Percentiles rank a stretch among this genome's conserved stretches.
These are phyloP conservation scores for Alethe castanea DNA, from an alignment of 2,113 vertebrate genomes.

Conservation along the genomic window DNA sequence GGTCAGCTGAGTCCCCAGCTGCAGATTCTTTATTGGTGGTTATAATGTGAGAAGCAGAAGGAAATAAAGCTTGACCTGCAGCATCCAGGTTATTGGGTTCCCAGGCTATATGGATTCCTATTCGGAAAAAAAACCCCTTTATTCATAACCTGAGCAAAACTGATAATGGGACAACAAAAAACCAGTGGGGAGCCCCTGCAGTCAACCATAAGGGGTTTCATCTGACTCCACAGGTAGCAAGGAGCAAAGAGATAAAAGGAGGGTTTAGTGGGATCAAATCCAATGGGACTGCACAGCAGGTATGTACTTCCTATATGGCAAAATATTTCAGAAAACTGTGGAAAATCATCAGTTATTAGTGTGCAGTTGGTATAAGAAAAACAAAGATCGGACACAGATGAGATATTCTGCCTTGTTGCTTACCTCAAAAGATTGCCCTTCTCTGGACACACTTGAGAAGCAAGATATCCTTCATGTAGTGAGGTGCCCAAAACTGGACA, in stretches of 20 bases:
- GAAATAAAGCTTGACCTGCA: conserved; percentile 33
- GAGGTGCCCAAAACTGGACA: not conserved
- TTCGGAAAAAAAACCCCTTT: conserved; percentile 27
- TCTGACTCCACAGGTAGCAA: not conserved
- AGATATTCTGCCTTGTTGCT: not conserved
- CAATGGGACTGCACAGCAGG: not conserved
- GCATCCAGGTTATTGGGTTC: not conserved
- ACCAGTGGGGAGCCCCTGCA: not conserved
- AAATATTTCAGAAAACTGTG: not conserved
- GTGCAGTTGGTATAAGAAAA: not conserved
- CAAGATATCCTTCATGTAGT: not conserved
- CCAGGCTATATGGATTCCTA: not conserved
- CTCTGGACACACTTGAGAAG: not conserved
- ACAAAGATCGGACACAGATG: not conserved
- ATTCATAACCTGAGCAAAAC: conserved; percentile 25
- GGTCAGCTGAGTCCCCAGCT: not conserved
- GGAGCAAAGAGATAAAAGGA: not conserved
- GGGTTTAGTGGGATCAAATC: not conserved
- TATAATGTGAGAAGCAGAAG: conserved; percentile 24
- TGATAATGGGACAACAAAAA: conserved; percentile 22
- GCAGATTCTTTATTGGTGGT: conserved; percentile 30
- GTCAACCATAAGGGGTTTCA: not conserved
- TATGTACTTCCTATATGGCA: not conserved
- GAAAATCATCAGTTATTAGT: not conserved
- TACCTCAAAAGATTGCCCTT: not conserved